phyloP scores from a whole-genome alignment of 2,888 invertebrate species.

The Athripsodes cinereus region DNA sequence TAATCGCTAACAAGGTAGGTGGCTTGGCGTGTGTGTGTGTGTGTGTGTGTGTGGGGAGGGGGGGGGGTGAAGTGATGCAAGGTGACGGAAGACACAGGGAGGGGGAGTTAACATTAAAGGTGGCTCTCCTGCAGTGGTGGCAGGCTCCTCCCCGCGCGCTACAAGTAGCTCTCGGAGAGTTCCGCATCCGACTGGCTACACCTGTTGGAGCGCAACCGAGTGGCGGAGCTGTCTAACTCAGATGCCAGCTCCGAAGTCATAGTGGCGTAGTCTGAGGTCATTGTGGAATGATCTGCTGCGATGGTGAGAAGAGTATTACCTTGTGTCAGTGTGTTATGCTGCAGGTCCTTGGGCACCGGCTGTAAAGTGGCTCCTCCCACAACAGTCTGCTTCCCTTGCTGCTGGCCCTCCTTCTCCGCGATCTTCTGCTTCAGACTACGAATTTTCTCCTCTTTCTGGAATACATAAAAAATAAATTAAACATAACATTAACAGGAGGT shows the following conservation, averaged over 20 bases:
- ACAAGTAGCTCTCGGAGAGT: slow-evolving; percentile 84
- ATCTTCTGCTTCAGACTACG: slow-evolving; percentile 73
- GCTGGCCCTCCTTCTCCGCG: slow-evolving; percentile 64
- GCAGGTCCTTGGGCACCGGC: too few relatives aligned
- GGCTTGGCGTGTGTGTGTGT: too few relatives aligned
- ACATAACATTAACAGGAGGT: too few relatives aligned
- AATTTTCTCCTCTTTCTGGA: slow-evolving; percentile 90
- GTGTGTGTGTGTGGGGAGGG: too few relatives aligned
- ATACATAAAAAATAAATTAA: too few relatives aligned
- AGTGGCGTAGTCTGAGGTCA: slow-evolving; percentile 70
- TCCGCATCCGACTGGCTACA: slow-evolving; percentile 84
- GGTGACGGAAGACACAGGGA: too few relatives aligned
- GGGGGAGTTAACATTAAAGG: background rate
- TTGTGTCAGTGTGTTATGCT: slow-evolving; percentile 56
- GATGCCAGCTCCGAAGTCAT: slow-evolving; percentile 63
- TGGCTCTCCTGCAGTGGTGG: slow-evolving; percentile 25
- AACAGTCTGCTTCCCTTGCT: slow-evolving; percentile 11
- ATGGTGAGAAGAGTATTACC: slow-evolving; percentile 55
- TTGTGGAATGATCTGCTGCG: slow-evolving; percentile 68
- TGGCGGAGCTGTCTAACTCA: slow-evolving; percentile 58
- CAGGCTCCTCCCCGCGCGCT: slow-evolving; percentile 27
- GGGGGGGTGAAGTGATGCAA: too few relatives aligned
- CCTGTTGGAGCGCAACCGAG: slow-evolving; percentile 71
- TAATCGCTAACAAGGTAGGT: too few relatives aligned
- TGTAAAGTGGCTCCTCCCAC: slow-evolving; percentile 39